Conservation (phyloP, 1,140 invertebrate genomes). For the Homarus americanus region DNA sequence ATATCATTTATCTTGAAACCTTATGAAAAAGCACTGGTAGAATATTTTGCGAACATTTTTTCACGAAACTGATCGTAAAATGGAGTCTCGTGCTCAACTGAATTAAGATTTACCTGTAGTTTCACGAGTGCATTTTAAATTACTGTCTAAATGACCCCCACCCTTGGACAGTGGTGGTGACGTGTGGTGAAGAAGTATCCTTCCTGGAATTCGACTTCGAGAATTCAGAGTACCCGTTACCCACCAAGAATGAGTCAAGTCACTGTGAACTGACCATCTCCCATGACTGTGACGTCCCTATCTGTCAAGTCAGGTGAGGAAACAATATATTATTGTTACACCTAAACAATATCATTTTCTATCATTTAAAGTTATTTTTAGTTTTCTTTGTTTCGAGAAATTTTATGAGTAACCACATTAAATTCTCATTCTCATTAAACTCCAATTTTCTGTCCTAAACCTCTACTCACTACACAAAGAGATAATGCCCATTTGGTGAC, state of each 20-base stretch:
- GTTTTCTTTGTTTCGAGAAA: neutral
- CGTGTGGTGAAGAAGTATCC: constrained; percentile 53
- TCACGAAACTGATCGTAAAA: too few species aligned
- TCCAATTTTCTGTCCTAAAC: too few species aligned
- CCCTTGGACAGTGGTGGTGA: constrained; percentile 51
- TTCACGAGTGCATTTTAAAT: too few species aligned
- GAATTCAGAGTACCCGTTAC: constrained; percentile 59
- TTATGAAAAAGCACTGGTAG: too few species aligned
- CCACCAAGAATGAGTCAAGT: constrained; percentile 23
- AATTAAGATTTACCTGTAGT: too few species aligned
- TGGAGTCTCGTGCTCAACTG: too few species aligned
- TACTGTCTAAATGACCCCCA: neutral
- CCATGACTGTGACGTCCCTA: constrained; percentile 72
- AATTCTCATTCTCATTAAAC: too few species aligned
- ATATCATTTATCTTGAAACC: too few species aligned
- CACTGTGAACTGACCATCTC: constrained; percentile 72
- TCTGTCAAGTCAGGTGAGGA: constrained; percentile 68
- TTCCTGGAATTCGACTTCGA: constrained; percentile 66
- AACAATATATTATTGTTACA: neutral
- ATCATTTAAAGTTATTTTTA: neutral
- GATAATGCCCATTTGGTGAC: too few species aligned
- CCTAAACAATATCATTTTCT: neutral
- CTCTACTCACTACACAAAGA: too few species aligned
- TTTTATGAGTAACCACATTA: neutral
- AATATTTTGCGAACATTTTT: too few species aligned